Evolutionary conservation across 1,140 invertebrate genomes (phyloP), one percentile per base, ranked within the genome.

Genomic region (Aphelinus certus): DNA sequence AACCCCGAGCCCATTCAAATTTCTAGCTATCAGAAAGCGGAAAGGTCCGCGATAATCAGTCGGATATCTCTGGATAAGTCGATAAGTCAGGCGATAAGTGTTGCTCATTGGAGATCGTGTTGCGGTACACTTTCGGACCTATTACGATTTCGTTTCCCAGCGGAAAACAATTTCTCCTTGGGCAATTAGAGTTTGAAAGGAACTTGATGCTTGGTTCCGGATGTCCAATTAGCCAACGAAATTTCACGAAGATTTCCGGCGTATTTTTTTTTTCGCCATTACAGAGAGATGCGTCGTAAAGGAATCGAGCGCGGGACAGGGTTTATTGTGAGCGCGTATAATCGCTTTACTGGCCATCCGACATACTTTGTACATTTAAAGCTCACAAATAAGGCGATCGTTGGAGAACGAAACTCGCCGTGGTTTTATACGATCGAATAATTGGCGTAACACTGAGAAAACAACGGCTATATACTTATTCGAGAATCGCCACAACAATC

Each of bases 141-240:
- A 62, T 67, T 68, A 62, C 42, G 69, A 9, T 65, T 58, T 53
- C 56, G 42, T 64, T 75, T 69, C 43, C 73, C 55, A 6, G 48
- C 62, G 62, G 45, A 71, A 75, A 66, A 65, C 62, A 75, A 66
- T 75, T 71, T 75, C 73, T 70, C 67, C 71, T 71, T 75, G 68
- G 46, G 53, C 73, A 75, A 75, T 75, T 75, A 70, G 7, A 68
- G 5, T 75, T 70, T 53, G 51, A 75, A 75, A 75, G 67, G 60
- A 58, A 70, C n/a, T 10, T 75, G 69, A 75, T 74, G 62, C 61
- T 65, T 46, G 71, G 47, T 53, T 75, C 62, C 60, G 43, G 53
- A 63, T 51, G 7, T 71, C 48, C 68, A 70, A 71, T 71, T 75
- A 71, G 61, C 65, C 61, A 70, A 71, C 55, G 46, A 73, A 73